A percentile compares a stretch with the other conserved stretches of the same genome.
phyloP scores from a whole-genome alignment of 2,888 invertebrate genomes.

The Lypha dubia region DNA sequence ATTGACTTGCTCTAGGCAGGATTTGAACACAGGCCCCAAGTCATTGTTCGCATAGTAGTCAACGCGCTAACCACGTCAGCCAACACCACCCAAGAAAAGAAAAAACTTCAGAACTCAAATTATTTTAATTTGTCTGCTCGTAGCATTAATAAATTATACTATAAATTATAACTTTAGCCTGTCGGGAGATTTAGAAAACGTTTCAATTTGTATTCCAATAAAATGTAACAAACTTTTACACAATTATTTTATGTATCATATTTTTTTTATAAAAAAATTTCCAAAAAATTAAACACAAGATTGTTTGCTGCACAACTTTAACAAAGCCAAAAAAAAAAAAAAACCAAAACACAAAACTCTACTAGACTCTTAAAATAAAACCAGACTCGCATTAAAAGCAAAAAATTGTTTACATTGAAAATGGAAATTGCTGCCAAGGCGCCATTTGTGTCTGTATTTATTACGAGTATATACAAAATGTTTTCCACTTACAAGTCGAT shows the following conservation, averaged over 20 bases:
- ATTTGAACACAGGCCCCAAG: too few species aligned
- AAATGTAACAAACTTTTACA: background rate
- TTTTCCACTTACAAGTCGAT: conserved; percentile 5
- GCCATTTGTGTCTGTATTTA: conserved; percentile 54
- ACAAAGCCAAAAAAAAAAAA: background rate
- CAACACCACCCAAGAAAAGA: too few species aligned
- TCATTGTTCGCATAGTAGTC: too few species aligned
- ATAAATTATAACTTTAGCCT: too few species aligned
- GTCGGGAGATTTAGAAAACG: too few species aligned
- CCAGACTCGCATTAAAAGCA: conserved; percentile 6
- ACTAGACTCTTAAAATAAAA: conserved; percentile 1
- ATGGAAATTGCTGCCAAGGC: conserved; percentile 46
- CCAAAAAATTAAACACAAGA: too few species aligned
- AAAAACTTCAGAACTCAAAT: too few species aligned
- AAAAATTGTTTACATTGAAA: conserved; percentile 52
- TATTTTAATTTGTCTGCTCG: too few species aligned
- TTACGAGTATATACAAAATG: background rate
- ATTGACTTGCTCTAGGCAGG: too few species aligned
- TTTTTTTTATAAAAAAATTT: background rate
- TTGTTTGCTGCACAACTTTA: conserved; percentile 11
- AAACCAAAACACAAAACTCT: background rate
- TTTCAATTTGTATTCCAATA: too few species aligned
- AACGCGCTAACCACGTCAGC: too few species aligned
- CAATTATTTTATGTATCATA: background rate
- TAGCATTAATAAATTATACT: too few species aligned